phyloP scores from a whole-genome alignment of 1,140 invertebrate genomes.

The Campodea augens region DNA sequence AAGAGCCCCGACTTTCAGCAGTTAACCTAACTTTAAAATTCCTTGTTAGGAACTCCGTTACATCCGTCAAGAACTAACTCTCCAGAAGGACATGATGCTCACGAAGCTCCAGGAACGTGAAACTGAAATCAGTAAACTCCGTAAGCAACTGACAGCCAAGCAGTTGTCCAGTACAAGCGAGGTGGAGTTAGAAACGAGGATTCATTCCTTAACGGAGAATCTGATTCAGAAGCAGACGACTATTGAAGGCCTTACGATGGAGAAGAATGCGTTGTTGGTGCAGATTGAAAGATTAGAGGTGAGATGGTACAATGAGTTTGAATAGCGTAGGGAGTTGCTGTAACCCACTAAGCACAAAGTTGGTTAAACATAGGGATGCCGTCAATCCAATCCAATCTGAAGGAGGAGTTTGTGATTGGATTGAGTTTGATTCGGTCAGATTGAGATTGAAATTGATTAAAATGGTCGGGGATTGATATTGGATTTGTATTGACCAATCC shows the following conservation, averaged over 20 bases:
- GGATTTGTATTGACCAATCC: too few relatives aligned
- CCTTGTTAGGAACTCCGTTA: too few relatives aligned
- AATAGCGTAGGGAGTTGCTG: too few relatives aligned
- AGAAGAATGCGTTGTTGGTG: slow-evolving; percentile 31
- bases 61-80: slow-evolving; percentile 26
- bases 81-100: slow-evolving; percentile 26
- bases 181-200: slow-evolving; percentile 28
- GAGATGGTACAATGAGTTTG: slow-evolving; percentile 19
- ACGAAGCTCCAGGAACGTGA: slow-evolving; percentile 27
- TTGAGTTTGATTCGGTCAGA: too few relatives aligned
- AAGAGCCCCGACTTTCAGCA: too few relatives aligned
- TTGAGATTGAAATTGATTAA: too few relatives aligned
- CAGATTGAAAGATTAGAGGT: slow-evolving; percentile 29
- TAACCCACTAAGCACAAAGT: too few relatives aligned
- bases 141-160: slow-evolving; percentile 26
- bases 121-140: slow-evolving; percentile 28
- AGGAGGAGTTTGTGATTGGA: too few relatives aligned
- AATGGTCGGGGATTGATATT: too few relatives aligned
- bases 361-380: too few relatives aligned
- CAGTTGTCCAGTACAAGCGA: slow-evolving; percentile 16
- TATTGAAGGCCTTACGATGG: slow-evolving; percentile 31
- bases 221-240: slow-evolving; percentile 35
- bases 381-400: too few relatives aligned
- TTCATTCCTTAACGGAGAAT: slow-evolving; percentile 31
- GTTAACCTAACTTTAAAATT: too few relatives aligned